Evolutionary conservation across 2,888 invertebrate genomes (phyloP), one percentile per base, ranked within the genome.

Genomic region (Trissonchulus latispiculum): DNA sequence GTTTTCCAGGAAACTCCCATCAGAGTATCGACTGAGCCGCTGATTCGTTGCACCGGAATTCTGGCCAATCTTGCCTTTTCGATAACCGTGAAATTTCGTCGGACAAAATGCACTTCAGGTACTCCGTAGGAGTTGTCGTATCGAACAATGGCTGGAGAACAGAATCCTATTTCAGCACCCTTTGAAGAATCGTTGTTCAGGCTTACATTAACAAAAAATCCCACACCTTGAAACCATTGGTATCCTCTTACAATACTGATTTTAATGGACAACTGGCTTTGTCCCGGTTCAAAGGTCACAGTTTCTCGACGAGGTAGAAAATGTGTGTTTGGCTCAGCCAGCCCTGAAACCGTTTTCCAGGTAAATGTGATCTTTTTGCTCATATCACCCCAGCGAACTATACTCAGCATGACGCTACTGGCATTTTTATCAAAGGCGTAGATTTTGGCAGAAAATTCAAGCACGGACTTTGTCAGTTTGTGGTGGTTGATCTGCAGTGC

Each of bases 211-310:
- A 88, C 84, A 80, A 87, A 88, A 81, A 88, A 88, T 76, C 87
- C 87, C 80, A 88, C 87, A 79, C 87, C 87, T 0, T 88, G 87
- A 80, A 88, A 87, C 87, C 88, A 88, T 75, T 87, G 86, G 75
- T 86, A 86, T 77, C 87, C 87, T 74, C 87, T 85, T 8, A 88
- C 82, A 74, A 88, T 86, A 76, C 85, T 85, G 0, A 88, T 83
- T 32, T 81, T 81, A 18, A 87, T 77, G 76, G 84, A 80, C 78
- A 86, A 86, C 75, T 86, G 84, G 35, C 80, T 81, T 77, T 88
- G 87, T 33, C 85, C 84, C 2, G 85, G 83, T 71, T 84, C 84
- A 80, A 88, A 88, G 1, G 83, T 83, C 1, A 88, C 72, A 33
- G 85, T 83, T 76, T 87, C 84, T 77, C 86, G 85, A 68, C 87